Base-by-base conservation (phyloP, 2,888 invertebrate species). In the Hyposoter didymator region DNA sequence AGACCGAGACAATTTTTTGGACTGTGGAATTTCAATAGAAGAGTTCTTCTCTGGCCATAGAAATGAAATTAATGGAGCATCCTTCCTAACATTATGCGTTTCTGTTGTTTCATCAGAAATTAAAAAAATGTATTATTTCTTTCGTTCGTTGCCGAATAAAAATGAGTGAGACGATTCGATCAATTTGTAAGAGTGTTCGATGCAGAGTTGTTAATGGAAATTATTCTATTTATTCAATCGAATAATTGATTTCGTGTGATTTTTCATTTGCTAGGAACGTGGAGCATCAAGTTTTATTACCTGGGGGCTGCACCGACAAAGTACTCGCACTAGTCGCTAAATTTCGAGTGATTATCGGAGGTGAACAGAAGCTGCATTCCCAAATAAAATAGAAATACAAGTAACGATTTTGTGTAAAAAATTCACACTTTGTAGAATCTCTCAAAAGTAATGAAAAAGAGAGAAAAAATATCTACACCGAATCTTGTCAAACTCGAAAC, bases 331-430 rank as follows among this genome's bases (percentile, higher is more conserved):
- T 96, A 90, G 95, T 95, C 82, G 96, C 95, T 95, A 95, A 94
- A 91, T 96, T 96, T 84, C 96, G 96, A 84, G 96, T 96, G 91
- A 96, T 96, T 88, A 93, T 90, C 82, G 92, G 88, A 81, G 92
- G 90, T 84, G 91, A 91, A 93, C 96, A 96, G 94, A 96, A 52
- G 96, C 96, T 96, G 96, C 96, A 95, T 96, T 96, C 95, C 94
- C 94, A 88, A 89, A 82, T 39, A 74, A 43, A 66, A 75, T 78
- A 35, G 52, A 76, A 22, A 64, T 28, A 19, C 74, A 66, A 35
- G 22, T 47, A 73, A 69, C 66, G 72, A 83, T 43, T 32, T 79
- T 69, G 55, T 49, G 10, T 72, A 5, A 43, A 67, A 47, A 39
- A 43, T 43, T 39, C 14, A 59, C 19, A 52, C 35, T 8, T 74